Evolutionary conservation across 53 echinoderm and acorn worm species (phyloP), one percentile per base, ranked within the genome.

Genomic region (Temnopleurus reevesii): DNA sequence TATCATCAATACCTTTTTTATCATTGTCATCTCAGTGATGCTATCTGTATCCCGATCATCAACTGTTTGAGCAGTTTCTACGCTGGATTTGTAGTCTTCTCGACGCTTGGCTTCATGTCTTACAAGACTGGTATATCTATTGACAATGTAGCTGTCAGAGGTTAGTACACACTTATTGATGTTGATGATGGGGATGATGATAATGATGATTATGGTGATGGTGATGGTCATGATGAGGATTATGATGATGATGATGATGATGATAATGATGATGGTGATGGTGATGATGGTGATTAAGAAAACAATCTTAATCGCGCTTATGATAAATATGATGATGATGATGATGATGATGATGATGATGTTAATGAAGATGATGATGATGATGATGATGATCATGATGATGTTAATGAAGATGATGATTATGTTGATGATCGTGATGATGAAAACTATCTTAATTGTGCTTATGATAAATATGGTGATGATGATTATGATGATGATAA

Each of bases 21-120:
- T 49, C 49, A 49, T 8, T 79, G 5, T 18, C 24, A 53, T 90
- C 71, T 1, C 82, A 96, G 97, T 46, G 97, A 97, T 56, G 92
- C 97, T 3, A 90, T 97, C 45, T 64, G 93, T n/a, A 90, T 97
- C 46, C 94, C 97, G 8, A 35, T 97, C 61, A 92, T 94, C 89
- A 97, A 97, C 91, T 97, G 97, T 76, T 30, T 90, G 56, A 97
- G 95, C 47, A 97, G 95, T 84, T 93, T 97, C 89, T 95, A 91
- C 58, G 95, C 97, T 30, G 97, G 97, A 1, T 97, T 97, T 77
- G 97, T 91, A 8, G 95, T 97, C n/a, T 97, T 97, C 77, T 90
- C 97, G 7, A 94, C 94, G 33, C 89, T 97, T 23, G 97, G 97
- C 23, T 97, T 97, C 91, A 97, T 97, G 93, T 95, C 97, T 6